phyloP scores from a whole-genome alignment of 2,113 vertebrate genomes.

The Mesitornis unicolor region DNA sequence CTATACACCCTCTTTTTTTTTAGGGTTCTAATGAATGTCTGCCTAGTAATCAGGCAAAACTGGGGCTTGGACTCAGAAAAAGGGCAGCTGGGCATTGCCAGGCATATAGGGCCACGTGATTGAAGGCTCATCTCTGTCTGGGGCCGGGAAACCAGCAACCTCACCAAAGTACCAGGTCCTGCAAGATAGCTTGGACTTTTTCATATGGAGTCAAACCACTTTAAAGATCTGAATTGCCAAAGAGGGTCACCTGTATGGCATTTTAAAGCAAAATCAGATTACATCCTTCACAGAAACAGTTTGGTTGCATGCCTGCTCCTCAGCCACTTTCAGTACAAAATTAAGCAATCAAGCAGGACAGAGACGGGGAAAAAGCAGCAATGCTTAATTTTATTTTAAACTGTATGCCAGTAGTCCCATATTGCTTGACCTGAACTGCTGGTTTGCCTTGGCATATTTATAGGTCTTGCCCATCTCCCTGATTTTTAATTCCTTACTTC shows the following conservation, averaged over 20 bases:
- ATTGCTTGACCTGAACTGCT: not conserved
- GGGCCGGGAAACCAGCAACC: not conserved
- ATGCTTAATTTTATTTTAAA: not conserved
- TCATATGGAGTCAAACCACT: not conserved
- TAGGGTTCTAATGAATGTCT: not conserved
- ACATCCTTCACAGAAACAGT: not conserved
- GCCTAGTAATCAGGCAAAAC: not conserved
- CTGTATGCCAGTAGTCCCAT: not conserved
- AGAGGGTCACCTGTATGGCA: not conserved
- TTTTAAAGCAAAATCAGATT: not conserved
- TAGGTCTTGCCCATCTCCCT: not conserved
- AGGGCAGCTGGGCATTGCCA: not conserved
- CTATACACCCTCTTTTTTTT: fast-evolving
- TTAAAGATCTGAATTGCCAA: not conserved
- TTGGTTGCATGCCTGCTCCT: not conserved
- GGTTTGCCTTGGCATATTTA: not conserved
- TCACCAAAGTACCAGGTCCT: not conserved
- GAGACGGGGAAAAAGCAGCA: not conserved
- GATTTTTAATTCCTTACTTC: not conserved
- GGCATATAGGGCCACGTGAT: fast-evolving
- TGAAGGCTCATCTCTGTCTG: not conserved
- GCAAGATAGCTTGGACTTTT: not conserved
- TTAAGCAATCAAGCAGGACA: not conserved
- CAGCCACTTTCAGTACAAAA: not conserved
- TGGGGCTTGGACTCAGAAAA: not conserved